Conservation (phyloP, 2,888 invertebrate species). For the Cyclophora albipunctata region DNA sequence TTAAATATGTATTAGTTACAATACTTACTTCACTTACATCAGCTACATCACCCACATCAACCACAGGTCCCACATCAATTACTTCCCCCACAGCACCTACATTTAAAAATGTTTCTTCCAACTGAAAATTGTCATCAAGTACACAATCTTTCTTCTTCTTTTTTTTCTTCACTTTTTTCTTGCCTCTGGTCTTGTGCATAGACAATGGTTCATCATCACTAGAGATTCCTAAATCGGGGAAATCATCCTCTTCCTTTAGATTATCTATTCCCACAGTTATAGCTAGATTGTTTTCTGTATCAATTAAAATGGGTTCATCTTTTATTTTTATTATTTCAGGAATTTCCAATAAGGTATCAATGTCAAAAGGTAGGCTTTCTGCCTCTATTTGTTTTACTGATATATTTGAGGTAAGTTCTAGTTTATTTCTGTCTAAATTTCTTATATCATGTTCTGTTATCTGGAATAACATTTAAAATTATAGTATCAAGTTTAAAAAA, state of each 20-base stretch:
- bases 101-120: too few relatives aligned
- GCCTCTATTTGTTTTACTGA: conserved; percentile 5
- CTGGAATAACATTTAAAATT: conserved; percentile 22
- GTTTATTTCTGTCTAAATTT: conserved; percentile 29
- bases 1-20: too few relatives aligned
- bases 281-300: conserved; percentile 1
- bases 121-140: too few relatives aligned
- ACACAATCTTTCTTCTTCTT: conserved; percentile 3
- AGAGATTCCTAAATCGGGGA: conserved; percentile 18
- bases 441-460: conserved; percentile 30
- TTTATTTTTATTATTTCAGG: conserved; percentile 22
- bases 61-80: too few relatives aligned
- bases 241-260: conserved; percentile 41
- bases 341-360: conserved; percentile 4
- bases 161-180: conserved; percentile 32
- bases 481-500: neutral
- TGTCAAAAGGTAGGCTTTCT: conserved; percentile 7
- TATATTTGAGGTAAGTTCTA: conserved; percentile 30
- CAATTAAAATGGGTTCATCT: conserved; percentile 21
- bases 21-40: too few relatives aligned
- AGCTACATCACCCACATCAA: too few relatives aligned
- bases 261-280: conserved; percentile 18
- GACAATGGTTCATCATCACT: conserved; percentile 51
- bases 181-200: conserved; percentile 36
- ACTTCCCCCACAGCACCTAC: too few relatives aligned